Conservation (phyloP, 2,888 invertebrate species). For the Microdon myrmicae region DNA sequence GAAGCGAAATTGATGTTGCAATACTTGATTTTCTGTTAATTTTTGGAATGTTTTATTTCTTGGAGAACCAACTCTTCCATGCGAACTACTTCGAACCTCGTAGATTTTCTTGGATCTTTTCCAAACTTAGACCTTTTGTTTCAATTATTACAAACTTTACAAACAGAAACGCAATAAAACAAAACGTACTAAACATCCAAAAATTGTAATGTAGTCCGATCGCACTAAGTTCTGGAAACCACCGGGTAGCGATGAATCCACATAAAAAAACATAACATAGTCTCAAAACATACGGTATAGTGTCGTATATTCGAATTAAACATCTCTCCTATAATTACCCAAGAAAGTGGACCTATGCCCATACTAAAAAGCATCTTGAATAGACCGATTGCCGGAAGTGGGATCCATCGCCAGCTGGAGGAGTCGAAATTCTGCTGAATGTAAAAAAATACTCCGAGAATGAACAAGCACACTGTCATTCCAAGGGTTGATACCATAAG, state of each 20-base stretch:
- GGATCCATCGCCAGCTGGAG: constrained; percentile 73
- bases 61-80: no score
- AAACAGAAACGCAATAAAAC: constrained; percentile 75
- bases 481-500: constrained; percentile 77
- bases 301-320: constrained; percentile 83
- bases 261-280: constrained; percentile 79
- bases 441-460: constrained; percentile 73
- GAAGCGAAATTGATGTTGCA: no score
- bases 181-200: constrained; percentile 76
- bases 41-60: no score
- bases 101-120: constrained; percentile 81
- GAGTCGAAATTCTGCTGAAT: constrained; percentile 67
- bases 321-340: constrained; percentile 85
- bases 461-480: constrained; percentile 74
- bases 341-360: constrained; percentile 81
- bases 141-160: constrained; percentile 81
- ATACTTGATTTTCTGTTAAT: no score
- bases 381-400: constrained; percentile 75
- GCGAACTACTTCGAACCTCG: no score
- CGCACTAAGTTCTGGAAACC: constrained; percentile 71
- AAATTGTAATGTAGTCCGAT: constrained; percentile 77
- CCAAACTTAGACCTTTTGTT: constrained; percentile 87
- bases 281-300: constrained; percentile 77
- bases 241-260: constrained; percentile 81
- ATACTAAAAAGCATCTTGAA: constrained; percentile 81